phyloP scores from a whole-genome alignment of 2,888 invertebrate genomes.

The Lasioglossum malachurum region DNA sequence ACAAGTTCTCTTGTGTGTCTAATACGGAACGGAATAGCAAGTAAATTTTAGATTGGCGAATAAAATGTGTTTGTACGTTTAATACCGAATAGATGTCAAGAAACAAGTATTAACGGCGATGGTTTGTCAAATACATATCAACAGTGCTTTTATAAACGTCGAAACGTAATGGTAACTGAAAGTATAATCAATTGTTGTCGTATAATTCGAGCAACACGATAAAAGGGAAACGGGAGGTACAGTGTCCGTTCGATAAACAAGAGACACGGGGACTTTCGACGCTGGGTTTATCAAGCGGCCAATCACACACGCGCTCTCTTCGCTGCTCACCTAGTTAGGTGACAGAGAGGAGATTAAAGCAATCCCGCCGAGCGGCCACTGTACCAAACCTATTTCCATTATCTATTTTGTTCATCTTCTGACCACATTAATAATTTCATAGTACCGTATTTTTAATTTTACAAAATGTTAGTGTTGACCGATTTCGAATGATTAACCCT shows the following conservation, averaged over 20 bases:
- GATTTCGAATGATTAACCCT: not conserved
- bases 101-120: not conserved
- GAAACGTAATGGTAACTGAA: slow-evolving; percentile 7
- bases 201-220: not conserved
- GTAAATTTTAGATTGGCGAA: not conserved
- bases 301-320: not conserved
- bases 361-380: not conserved
- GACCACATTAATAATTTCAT: not conserved
- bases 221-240: not conserved
- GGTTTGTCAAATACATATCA: slow-evolving; percentile 11
- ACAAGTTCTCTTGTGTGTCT: not conserved
- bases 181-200: not conserved
- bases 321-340: too few species aligned
- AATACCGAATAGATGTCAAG: not conserved
- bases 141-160: slow-evolving; percentile 15
- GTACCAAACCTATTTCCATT: not conserved
- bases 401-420: not conserved
- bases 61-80: slow-evolving; percentile 7
- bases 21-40: not conserved
- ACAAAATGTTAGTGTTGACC: not conserved
- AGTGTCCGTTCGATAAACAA: not conserved
- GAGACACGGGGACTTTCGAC: not conserved
- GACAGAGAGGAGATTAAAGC: not conserved
- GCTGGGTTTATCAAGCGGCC: not conserved
- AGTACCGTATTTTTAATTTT: not conserved